Percentiles rank a stretch among this genome's conserved stretches.
Evolutionary conservation across 2,797 vertebrate species (phyloP).

Genomic region (Hemibagrus guttatus): DNA sequence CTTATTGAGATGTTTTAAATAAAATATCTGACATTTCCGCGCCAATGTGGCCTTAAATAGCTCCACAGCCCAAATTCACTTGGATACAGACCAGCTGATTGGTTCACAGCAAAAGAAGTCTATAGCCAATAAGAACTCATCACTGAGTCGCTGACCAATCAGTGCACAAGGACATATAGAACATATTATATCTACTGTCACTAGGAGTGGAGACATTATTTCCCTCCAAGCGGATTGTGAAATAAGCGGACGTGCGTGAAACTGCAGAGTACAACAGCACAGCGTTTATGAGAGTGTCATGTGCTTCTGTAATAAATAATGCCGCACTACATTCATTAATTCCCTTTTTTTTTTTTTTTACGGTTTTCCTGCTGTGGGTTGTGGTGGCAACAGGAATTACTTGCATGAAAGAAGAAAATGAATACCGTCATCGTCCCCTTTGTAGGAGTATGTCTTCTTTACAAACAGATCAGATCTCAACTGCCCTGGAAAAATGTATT

Average conservation of each 20-base stretch:
- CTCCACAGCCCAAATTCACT: slow-evolving; percentile 59
- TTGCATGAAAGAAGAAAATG: background rate
- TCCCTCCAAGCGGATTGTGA: slow-evolving; percentile 31
- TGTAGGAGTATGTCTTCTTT: background rate
- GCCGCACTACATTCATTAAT: background rate
- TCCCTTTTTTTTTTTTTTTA: background rate
- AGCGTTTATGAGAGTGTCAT: background rate
- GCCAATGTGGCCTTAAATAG: slow-evolving; percentile 52
- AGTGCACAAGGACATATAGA: slow-evolving; percentile 46
- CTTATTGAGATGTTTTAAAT: background rate
- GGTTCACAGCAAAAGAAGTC: slow-evolving; percentile 57
- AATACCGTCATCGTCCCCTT: background rate
- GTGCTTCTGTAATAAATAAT: background rate
- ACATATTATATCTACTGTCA: slow-evolving; percentile 52
- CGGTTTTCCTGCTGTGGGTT: background rate
- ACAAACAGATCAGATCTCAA: background rate
- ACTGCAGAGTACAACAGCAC: background rate
- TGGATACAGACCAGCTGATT: slow-evolving; percentile 74
- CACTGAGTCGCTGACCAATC: slow-evolving; percentile 57
- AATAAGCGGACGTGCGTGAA: background rate
- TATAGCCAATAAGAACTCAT: slow-evolving; percentile 66
- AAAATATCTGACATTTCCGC: slow-evolving; percentile 5
- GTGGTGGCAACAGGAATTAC: background rate
- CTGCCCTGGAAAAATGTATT: background rate
- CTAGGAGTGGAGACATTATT: slow-evolving; percentile 34